phyloP scores from a whole-genome alignment of 2,113 vertebrate genomes.

The Siniperca knerii region DNA sequence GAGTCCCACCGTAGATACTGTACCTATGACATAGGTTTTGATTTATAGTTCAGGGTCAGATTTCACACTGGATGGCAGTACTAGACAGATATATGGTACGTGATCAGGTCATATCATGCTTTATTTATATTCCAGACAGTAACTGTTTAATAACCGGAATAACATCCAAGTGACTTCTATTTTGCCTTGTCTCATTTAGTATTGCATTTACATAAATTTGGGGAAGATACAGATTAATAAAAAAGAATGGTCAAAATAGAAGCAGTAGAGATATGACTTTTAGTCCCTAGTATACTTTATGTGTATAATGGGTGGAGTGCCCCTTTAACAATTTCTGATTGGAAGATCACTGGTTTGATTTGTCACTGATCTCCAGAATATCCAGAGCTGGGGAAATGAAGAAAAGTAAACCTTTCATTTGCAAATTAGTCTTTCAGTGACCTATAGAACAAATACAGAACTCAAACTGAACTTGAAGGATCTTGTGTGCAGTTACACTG shows the following conservation, averaged over 20 bases:
- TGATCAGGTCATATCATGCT: neutral
- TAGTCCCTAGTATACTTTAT: neutral
- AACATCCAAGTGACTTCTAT: too few relatives aligned
- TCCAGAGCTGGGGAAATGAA: neutral
- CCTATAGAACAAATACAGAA: neutral
- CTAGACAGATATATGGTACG: neutral
- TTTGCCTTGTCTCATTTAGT: too few relatives aligned
- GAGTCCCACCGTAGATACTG: neutral
- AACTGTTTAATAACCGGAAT: neutral
- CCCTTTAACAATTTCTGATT: neutral
- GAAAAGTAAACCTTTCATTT: neutral
- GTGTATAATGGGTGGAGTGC: neutral
- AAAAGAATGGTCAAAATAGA: too few relatives aligned
- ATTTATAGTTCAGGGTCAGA: neutral
- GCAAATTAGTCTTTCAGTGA: neutral
- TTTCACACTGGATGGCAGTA: neutral
- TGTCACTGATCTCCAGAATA: neutral
- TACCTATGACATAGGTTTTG: neutral
- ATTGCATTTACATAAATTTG: too few relatives aligned
- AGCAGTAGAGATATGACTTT: too few relatives aligned
- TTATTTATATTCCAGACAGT: neutral
- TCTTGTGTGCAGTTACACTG: neutral
- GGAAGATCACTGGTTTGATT: neutral
- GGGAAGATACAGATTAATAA: too few relatives aligned
- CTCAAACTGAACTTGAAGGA: neutral